Evolutionary conservation across 2,888 invertebrate genomes (phyloP).

Genomic region (Altica lythri): DNA sequence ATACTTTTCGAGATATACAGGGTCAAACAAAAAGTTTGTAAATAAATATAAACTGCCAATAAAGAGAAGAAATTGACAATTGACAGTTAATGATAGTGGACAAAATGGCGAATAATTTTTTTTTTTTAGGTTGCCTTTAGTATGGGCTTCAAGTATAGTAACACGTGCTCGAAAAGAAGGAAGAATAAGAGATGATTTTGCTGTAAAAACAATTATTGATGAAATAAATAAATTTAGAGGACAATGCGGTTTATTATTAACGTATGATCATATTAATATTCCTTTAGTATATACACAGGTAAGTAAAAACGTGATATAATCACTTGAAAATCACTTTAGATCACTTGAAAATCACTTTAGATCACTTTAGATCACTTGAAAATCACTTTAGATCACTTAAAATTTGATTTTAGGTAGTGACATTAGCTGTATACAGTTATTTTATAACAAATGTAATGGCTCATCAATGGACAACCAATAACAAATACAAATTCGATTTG

Average conservation of each 20-base stretch:
- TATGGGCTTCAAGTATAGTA: conserved; percentile 90
- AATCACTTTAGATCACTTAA: too few relatives aligned
- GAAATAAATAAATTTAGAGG: conserved; percentile 85
- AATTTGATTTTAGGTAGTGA: conserved; percentile 70
- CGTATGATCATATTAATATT: conserved; percentile 79
- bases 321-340: too few relatives aligned
- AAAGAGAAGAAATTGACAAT: too few relatives aligned
- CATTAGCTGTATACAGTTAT: conserved; percentile 89
- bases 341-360: too few relatives aligned
- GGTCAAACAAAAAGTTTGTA: too few relatives aligned
- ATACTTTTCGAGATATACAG: too few relatives aligned
- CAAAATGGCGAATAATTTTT: too few relatives aligned
- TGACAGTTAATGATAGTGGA: too few relatives aligned
- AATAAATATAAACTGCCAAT: too few relatives aligned
- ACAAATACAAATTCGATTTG: conserved; percentile 73
- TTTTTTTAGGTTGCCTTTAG: conserved; percentile 73
- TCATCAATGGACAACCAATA: conserved; percentile 79
- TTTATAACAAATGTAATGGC: conserved; percentile 88
- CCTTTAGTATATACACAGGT: conserved; percentile 84
- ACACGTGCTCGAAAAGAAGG: conserved; percentile 89
- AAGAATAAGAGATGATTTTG: conserved; percentile 87
- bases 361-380: too few relatives aligned
- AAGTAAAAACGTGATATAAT: too few relatives aligned
- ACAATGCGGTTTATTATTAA: conserved; percentile 75
- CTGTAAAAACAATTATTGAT: conserved; percentile 88